These are phyloP conservation scores for Brachionichthys hirsutus DNA, from an alignment of 2,113 vertebrate species.

Conservation along the genomic window DNA sequence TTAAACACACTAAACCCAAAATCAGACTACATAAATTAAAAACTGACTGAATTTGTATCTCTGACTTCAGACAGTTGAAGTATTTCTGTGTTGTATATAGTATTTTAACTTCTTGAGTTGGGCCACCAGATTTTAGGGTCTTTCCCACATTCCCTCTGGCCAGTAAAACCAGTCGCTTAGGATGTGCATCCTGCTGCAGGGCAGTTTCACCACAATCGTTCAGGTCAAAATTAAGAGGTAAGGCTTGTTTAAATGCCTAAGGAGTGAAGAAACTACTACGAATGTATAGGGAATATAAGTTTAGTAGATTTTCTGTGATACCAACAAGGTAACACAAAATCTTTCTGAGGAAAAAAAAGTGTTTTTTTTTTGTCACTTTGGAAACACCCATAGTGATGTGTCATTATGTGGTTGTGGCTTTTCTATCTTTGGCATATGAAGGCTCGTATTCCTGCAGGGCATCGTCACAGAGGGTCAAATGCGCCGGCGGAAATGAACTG, in stretches of 20 bases:
- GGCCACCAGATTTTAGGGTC: no score
- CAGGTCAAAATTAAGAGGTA: no score
- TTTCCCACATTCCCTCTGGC: no score
- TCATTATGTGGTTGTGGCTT: slow-evolving; percentile 71
- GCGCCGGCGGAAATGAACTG: slow-evolving; percentile 12
- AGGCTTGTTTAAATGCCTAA: no score
- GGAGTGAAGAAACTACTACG: no score
- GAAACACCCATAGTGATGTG: slow-evolving; percentile 67
- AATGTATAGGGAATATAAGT: background rate
- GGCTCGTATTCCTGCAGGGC: slow-evolving; percentile 9
- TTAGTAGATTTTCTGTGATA: background rate
- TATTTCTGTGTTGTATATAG: no score
- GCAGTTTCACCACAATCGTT: background rate
- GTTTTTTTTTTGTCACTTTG: slow-evolving; percentile 22
- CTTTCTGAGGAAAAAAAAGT: slow-evolving; percentile 5
- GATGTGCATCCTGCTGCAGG: no score
- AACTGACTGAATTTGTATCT: no score
- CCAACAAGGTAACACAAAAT: slow-evolving; percentile 1
- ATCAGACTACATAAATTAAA: no score
- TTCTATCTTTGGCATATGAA: slow-evolving; percentile 67
- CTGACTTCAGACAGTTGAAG: no score
- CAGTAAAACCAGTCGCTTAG: background rate
- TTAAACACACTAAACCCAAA: no score
- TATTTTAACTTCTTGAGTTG: no score
- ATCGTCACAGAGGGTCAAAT: slow-evolving; percentile 1